phyloP scores from a whole-genome alignment of 1,140 invertebrate genomes.

The Pectinophora gossypiella region DNA sequence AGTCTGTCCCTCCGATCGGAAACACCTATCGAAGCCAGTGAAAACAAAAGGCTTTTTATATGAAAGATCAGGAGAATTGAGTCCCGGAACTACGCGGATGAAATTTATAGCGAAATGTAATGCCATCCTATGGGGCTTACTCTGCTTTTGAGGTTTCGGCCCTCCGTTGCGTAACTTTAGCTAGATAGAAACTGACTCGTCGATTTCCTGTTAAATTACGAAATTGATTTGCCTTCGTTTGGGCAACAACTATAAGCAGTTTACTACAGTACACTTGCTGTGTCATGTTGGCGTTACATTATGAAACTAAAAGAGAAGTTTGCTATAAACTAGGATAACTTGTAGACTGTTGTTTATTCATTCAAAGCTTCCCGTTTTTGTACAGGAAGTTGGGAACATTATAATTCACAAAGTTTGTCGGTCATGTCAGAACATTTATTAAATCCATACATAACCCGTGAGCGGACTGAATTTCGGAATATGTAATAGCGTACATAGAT shows the following conservation, averaged over 20 bases:
- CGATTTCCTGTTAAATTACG: not conserved
- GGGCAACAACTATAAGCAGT: too few relatives aligned
- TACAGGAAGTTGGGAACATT: not conserved
- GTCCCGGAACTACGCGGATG: slow-evolving; percentile 23
- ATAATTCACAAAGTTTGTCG: not conserved
- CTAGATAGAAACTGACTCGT: slow-evolving; percentile 9
- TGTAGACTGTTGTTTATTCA: not conserved
- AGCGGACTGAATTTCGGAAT: not conserved
- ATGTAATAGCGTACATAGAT: not conserved
- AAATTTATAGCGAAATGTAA: slow-evolving; percentile 44
- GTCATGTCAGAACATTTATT: not conserved
- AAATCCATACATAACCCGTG: not conserved
- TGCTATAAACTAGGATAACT: too few relatives aligned
- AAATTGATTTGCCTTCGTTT: too few relatives aligned
- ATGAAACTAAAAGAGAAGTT: too few relatives aligned
- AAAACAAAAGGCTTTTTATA: slow-evolving; percentile 49
- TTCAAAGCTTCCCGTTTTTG: not conserved
- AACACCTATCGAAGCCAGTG: slow-evolving; percentile 43
- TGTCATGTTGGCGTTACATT: too few relatives aligned
- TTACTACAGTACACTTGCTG: too few relatives aligned
- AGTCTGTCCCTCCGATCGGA: slow-evolving; percentile 50
- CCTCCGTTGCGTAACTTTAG: slow-evolving; percentile 15
- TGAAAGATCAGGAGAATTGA: slow-evolving; percentile 35
- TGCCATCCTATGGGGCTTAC: slow-evolving; percentile 17
- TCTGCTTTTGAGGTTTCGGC: slow-evolving; percentile 11